Base-by-base conservation (phyloP, 2,888 invertebrate species). In the Heliconius ethilla region DNA sequence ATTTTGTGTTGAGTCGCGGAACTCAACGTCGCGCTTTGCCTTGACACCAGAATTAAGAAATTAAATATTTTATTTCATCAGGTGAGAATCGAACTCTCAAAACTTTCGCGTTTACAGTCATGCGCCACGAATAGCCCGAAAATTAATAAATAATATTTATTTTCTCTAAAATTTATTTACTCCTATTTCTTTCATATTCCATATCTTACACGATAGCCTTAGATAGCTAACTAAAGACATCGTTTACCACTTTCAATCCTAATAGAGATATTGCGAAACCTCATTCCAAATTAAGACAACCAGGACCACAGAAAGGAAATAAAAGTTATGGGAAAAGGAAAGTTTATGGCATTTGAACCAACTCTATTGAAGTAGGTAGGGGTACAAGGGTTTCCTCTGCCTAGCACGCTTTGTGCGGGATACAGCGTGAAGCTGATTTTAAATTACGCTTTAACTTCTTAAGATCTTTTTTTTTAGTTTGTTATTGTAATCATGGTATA, bases 401-500 rank as follows among this genome's bases (percentile, higher is more conserved):
- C 45, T 5, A 45, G 11, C 45, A 11, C 10, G 45, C 45, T 15
- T 13, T 15, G 1, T 15, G 45, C 15, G 15, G 15, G 45, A 45
- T 45, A 45, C 45, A 45, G 15, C 45, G 45, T 45, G 45, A 45
- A 45, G 1, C 15, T 45, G 45, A 45, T 45, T 15, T 45, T 45
- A 45, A 45, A 18, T 45, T 45, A 18, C 45, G 15, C 45, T 5
- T 45, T 6, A 15, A 45, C 6, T 45, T 18, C 15, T 45, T 15
- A 55, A 18, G 22, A 25, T 63, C 5, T 3, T 15, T 11, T 40
- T 27, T 22, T 18, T 18, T 18, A 51, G 7, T 72, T 55, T 37
- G n/a, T 37, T 15, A 59, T 29, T 72, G 25, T 37, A n/a, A 77
- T 29, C 65, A 59, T 69, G 18, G 27, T 72, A 74, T 45, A 69